A percentile compares a stretch with the other conserved stretches of the same genome.
Evolutionary conservation across 2,888 invertebrate genomes (phyloP).

Genomic region (Yponomeuta malinellus): DNA sequence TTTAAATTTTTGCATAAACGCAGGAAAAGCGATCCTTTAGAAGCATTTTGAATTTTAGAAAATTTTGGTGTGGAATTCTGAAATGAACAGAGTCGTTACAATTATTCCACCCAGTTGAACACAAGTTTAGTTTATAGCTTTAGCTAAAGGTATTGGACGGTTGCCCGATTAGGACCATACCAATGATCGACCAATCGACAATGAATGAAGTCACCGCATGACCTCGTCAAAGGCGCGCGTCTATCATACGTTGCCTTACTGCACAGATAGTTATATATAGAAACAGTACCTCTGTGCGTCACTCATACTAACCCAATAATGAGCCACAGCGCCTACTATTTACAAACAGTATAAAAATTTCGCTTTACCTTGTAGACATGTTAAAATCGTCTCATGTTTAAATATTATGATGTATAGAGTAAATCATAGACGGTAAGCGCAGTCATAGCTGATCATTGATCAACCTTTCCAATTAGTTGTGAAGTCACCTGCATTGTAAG

Average conservation of each 20-base stretch:
- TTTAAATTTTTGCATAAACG: no score
- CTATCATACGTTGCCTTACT: neutral
- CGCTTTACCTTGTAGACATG: neutral
- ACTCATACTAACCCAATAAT: neutral
- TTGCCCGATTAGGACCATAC: neutral
- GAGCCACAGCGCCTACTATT: neutral
- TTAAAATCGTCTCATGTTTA: neutral
- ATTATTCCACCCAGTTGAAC: no score
- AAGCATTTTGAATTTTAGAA: no score
- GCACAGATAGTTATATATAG: neutral
- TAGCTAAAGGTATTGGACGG: neutral
- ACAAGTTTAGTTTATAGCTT: constrained; percentile 12
- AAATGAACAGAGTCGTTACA: no score
- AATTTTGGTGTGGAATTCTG: no score
- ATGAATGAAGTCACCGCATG: neutral
- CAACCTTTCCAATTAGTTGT: no score
- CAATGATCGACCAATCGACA: neutral
- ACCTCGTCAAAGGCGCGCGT: neutral
- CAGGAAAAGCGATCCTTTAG: no score
- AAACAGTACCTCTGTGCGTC: neutral
- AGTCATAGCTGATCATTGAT: no score
- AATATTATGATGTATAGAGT: neutral
- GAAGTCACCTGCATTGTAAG: no score
- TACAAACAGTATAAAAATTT: neutral
- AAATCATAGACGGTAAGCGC: no score